Evolutionary conservation across 2,797 vertebrate genomes (phyloP).

Genomic region (Pangasius krempfi): DNA sequence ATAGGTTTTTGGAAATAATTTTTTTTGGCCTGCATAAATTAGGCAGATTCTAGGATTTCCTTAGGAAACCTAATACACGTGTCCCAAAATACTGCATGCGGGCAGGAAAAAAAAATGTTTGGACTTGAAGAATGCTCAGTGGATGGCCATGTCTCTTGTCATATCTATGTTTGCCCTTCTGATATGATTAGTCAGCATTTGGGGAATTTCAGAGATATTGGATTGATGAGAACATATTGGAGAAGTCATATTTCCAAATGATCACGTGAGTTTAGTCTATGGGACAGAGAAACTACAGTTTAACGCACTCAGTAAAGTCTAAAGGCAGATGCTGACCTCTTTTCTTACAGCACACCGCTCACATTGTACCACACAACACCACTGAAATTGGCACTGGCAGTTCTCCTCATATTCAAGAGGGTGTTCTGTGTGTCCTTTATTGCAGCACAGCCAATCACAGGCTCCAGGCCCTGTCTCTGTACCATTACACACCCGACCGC

Average conservation of each 20-base stretch:
- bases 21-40: conserved; percentile 14
- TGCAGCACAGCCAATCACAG: conserved; percentile 84
- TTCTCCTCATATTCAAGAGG: conserved; percentile 82
- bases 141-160: background rate
- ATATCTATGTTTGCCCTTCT: background rate
- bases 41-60: conserved; percentile 21
- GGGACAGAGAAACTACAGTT: background rate
- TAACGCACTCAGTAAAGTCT: conserved; percentile 23
- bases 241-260: background rate
- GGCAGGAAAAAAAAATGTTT: background rate
- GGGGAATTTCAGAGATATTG: background rate
- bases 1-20: background rate
- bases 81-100: background rate
- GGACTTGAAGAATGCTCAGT: background rate
- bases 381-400: conserved; percentile 85
- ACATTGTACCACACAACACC: conserved; percentile 86
- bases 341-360: conserved; percentile 80
- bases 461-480: conserved; percentile 79
- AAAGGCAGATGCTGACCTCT: conserved; percentile 82
- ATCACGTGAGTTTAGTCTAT: background rate
- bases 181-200: conserved; percentile 15
- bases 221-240: background rate
- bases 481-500: conserved; percentile 81
- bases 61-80: background rate
- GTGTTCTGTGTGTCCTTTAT: conserved; percentile 79